Base-by-base conservation (phyloP, 2,888 invertebrate species). In the Drepana falcataria region DNA sequence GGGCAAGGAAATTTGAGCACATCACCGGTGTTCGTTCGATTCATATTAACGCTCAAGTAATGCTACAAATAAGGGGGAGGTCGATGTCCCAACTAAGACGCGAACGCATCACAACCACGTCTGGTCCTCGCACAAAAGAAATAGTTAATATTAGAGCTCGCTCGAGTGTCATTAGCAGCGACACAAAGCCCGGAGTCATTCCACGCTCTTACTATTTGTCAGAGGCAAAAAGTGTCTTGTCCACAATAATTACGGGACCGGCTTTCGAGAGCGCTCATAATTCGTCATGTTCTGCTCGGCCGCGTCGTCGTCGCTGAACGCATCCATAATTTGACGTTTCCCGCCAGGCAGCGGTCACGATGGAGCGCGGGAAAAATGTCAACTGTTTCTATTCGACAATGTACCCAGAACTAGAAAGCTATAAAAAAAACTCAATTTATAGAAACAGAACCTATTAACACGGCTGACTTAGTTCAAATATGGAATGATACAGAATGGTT, bases 201-300 rank as follows among this genome's bases (percentile, higher is more conserved):
- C 87, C 85, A 85, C 79, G 85, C 82, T 85, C 81, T 82, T 86
- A 86, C 89, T 89, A 89, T 91, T 90, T 87, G 89, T 90, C 87
- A 86, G 86, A 78, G 80, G 87, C 86, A 89, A 90, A 90, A 91
- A 91, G 81, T 86, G 85, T 82, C 89, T 87, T 85, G 89, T 87
- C 90, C 88, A 88, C 88, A 87, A 89, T 91, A 87, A 91, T 91
- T 91, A 91, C 86, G 88, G 82, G 87, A 85, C 89, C 81, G 86
- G 87, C 86, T 88, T 79, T 83, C 73, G 82, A 85, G 83, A 83
- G 83, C 81, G 81, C 80, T 83, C 83, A 81, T 89, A 87, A 89
- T 91, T 90, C 90, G 90, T 89, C 85, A 88, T 90, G 90, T 90
- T 91, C 88, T 89, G 89, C 79, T 90, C 85, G 87, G 86, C 82